Percentiles rank a stretch among this genome's conserved stretches.
Evolutionary conservation across 2,113 vertebrate species (phyloP).

Genomic region (Argyrosomus japonicus): DNA sequence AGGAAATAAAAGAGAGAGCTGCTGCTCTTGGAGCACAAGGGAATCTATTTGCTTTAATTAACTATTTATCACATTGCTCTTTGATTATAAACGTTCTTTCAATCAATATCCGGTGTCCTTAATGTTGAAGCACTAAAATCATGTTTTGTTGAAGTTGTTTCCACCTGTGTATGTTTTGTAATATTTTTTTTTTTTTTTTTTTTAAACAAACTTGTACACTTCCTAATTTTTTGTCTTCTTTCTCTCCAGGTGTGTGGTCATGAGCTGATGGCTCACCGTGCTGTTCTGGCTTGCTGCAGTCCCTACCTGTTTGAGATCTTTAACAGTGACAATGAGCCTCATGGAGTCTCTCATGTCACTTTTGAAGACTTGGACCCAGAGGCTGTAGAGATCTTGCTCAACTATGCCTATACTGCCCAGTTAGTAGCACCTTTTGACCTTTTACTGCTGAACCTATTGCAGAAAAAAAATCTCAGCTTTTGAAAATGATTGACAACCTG

Average conservation of each 20-base stretch:
- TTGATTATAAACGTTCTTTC: not conserved
- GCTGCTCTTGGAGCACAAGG: not conserved
- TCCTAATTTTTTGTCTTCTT: not conserved
- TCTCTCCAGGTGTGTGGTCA: conserved; percentile 91
- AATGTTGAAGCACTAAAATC: not conserved
- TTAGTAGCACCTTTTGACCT: conserved; percentile 80
- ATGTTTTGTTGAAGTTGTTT: not conserved
- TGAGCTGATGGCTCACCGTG: conserved; percentile 96
- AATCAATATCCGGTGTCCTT: not conserved
- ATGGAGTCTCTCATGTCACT: conserved; percentile 94
- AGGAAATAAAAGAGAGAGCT: not conserved
- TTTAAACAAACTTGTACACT: not conserved
- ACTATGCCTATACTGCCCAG: conserved; percentile 99
- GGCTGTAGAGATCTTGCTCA: conserved; percentile 96
- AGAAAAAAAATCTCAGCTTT: conserved; percentile 3
- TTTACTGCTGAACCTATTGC: not conserved
- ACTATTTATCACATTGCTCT: not conserved
- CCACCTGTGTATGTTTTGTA: not conserved
- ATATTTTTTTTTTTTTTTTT: too few species aligned
- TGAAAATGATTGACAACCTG: not conserved
- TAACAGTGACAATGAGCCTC: conserved; percentile 93
- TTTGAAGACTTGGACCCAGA: conserved; percentile 98
- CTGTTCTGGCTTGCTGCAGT: conserved; percentile 98
- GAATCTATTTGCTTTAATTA: not conserved
- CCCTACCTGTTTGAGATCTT: conserved; percentile 99